Percentiles rank a stretch among this genome's conserved stretches.
phyloP scores from a whole-genome alignment of 2,797 vertebrate genomes.

The Darevskia mixta region DNA sequence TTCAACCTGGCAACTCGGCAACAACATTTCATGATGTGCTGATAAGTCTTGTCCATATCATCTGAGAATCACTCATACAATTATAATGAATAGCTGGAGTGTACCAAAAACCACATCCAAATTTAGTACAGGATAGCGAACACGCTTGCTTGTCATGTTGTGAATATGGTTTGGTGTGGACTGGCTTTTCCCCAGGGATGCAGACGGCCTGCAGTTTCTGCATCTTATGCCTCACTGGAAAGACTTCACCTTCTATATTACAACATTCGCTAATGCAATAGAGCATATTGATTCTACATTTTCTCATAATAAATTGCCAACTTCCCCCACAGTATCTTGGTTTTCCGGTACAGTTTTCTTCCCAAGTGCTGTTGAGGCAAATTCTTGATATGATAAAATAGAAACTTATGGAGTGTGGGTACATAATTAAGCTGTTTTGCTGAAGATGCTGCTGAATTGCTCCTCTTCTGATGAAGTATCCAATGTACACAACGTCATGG shows the following conservation, averaged over 20 bases:
- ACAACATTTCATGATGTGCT: background rate
- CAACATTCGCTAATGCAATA: background rate
- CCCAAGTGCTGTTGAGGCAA: background rate
- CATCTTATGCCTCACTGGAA: background rate
- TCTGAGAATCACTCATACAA: background rate
- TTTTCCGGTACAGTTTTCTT: background rate
- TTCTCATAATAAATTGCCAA: background rate
- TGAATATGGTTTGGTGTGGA: background rate
- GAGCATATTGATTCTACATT: background rate
- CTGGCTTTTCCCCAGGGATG: background rate
- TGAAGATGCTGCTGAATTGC: background rate
- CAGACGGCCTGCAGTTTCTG: background rate
- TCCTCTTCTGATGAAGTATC: background rate
- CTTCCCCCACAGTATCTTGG: rapidly evolving
- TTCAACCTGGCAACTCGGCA: background rate
- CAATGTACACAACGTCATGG: background rate
- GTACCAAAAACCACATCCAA: background rate
- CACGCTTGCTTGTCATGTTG: background rate
- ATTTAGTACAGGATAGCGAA: background rate
- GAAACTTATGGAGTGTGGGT: background rate
- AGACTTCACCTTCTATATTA: background rate
- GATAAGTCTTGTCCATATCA: background rate
- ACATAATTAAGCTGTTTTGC: background rate
- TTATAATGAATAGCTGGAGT: background rate
- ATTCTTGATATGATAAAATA: background rate